These are phyloP conservation scores for Epsilonema sp. DNA, from an alignment of 2,888 invertebrate genomes.

Conservation along the genomic window DNA sequence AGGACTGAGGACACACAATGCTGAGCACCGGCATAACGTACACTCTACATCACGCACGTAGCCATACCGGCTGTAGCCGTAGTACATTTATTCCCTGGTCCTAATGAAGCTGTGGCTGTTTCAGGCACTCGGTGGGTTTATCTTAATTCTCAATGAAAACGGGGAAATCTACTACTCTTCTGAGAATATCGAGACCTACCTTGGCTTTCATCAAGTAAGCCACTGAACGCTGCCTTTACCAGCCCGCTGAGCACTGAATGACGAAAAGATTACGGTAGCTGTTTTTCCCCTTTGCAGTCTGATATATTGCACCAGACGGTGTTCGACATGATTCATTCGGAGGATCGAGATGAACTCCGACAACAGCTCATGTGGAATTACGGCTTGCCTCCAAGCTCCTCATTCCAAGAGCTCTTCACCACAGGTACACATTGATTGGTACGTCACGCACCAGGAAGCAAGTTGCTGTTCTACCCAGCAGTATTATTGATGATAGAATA, in stretches of 20 bases:
- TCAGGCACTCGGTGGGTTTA: conserved; percentile 95
- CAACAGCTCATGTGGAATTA: conserved; percentile 14
- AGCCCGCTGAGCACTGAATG: no score
- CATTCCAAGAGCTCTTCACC: conserved; percentile 65
- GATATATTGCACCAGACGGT: conserved; percentile 98
- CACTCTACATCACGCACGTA: no score
- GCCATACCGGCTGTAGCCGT: no score
- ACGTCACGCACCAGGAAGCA: no score
- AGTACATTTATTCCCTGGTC: no score
- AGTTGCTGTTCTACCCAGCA: no score
- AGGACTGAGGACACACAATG: no score
- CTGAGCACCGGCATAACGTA: no score
- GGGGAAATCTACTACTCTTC: conserved; percentile 99
- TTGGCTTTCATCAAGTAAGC: conserved; percentile 97
- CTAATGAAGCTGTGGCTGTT: conserved; percentile 27
- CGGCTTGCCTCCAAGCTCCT: conserved; percentile 43
- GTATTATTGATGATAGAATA: no score
- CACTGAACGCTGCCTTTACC: not conserved
- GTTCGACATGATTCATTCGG: conserved; percentile 94
- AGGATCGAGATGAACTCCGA: conserved; percentile 68
- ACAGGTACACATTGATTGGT: conserved; percentile 42
- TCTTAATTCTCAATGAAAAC: conserved; percentile 80
- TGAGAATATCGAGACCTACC: conserved; percentile 95
- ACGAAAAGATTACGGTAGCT: no score
- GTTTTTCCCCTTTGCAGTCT: conserved; percentile 48